Evolutionary conservation across 2,797 vertebrate species (phyloP).

Genomic region (Huso huso): DNA sequence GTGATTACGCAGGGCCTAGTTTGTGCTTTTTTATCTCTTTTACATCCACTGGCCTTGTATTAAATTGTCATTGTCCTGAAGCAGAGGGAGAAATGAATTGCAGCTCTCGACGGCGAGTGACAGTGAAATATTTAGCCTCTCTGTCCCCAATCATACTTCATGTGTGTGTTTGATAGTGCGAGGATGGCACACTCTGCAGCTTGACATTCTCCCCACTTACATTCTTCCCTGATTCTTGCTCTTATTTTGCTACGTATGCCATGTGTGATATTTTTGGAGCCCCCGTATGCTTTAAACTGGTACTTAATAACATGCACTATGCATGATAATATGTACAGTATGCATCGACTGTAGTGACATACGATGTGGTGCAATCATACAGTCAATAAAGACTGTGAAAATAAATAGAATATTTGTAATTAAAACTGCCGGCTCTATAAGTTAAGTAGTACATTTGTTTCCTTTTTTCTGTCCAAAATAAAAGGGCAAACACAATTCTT

Average conservation of each 20-base stretch:
- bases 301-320: no score
- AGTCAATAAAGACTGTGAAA: no score
- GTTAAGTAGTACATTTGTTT: no score
- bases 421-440: no score
- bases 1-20: slow-evolving; percentile 55
- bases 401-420: no score
- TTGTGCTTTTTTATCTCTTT: slow-evolving; percentile 61
- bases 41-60: slow-evolving; percentile 66
- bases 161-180: slow-evolving; percentile 65
- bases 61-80: slow-evolving; percentile 85
- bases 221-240: neutral
- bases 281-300: neutral
- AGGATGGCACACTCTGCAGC: slow-evolving; percentile 55
- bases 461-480: no score
- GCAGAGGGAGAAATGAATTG: slow-evolving; percentile 81
- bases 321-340: no score
- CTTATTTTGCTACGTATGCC: neutral
- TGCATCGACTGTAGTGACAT: no score
- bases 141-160: slow-evolving; percentile 81
- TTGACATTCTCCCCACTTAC: slow-evolving; percentile 42
- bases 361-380: no score
- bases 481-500: no score
- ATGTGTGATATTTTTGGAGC: neutral
- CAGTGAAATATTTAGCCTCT: slow-evolving; percentile 94
- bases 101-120: slow-evolving; percentile 65